phyloP scores from a whole-genome alignment of 92 coral and sea anemone genomes.

The Porites cylindrica region DNA sequence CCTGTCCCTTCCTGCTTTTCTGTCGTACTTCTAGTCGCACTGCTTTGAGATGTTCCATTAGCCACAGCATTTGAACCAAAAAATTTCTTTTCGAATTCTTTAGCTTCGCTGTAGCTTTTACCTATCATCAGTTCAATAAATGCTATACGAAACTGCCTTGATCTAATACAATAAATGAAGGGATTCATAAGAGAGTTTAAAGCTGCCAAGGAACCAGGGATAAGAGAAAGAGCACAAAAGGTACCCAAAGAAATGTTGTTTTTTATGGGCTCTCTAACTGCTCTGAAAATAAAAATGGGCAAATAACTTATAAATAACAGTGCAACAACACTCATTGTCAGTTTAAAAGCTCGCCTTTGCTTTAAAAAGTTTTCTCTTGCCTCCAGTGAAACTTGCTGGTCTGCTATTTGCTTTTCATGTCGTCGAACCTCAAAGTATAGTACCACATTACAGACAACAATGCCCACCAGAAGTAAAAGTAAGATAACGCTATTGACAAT shows the following conservation, averaged over 20 bases:
- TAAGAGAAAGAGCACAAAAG: not conserved
- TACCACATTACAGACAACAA: not conserved
- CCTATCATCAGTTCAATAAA: conserved; percentile 2
- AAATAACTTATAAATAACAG: not conserved
- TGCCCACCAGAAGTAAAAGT: not conserved
- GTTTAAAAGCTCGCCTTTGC: conserved; percentile 9
- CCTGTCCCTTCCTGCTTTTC: no score
- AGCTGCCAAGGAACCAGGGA: not conserved
- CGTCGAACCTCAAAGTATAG: conserved; percentile 22
- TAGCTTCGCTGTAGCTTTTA: not conserved
- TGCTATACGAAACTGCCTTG: conserved; percentile 24
- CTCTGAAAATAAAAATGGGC: not conserved
- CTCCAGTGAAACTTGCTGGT: conserved; percentile 6
- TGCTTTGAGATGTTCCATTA: no score
- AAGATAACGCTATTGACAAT: not conserved
- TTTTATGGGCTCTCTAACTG: not conserved
- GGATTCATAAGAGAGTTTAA: conserved; percentile 20
- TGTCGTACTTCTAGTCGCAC: no score
- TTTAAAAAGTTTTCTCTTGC: conserved; percentile 2
- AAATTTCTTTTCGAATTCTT: not conserved
- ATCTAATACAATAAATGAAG: conserved; percentile 6
- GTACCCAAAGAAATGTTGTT: not conserved
- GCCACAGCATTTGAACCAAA: no score
- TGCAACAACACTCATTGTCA: not conserved
- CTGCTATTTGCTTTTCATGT: conserved; percentile 5